These are phyloP conservation scores for Melanotaenia trifasciata DNA, from an alignment of 2,797 vertebrate species.

Conservation along the genomic window DNA sequence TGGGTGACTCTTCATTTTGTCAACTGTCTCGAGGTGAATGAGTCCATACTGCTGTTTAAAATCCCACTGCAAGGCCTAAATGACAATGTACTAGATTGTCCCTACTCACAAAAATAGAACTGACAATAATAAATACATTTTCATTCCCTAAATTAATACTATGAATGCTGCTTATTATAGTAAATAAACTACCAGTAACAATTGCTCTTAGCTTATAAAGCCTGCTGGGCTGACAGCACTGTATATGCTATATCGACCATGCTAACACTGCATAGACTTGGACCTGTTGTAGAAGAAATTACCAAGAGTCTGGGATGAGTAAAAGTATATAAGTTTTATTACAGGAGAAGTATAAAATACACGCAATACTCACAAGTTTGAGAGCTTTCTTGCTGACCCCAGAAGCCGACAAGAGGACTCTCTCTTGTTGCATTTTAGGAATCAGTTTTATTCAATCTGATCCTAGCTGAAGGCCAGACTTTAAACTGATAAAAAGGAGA, in stretches of 20 bases:
- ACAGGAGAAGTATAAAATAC: too few relatives aligned
- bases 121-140: conserved; percentile 36
- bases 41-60: conserved; percentile 38
- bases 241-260: conserved; percentile 31
- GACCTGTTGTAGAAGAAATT: background rate
- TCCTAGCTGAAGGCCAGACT: too few relatives aligned
- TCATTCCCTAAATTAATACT: conserved; percentile 14
- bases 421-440: too few relatives aligned
- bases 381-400: too few relatives aligned
- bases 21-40: conserved; percentile 15
- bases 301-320: too few relatives aligned
- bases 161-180: conserved; percentile 15
- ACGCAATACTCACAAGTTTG: too few relatives aligned
- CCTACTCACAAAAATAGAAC: conserved; percentile 46
- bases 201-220: conserved; percentile 14
- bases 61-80: conserved; percentile 52
- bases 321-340: too few relatives aligned
- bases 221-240: background rate
- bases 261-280: conserved; percentile 12
- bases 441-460: too few relatives aligned
- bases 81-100: conserved; percentile 59
- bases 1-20: background rate
- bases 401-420: too few relatives aligned
- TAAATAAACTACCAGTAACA: background rate
- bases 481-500: too few relatives aligned